phyloP scores from a whole-genome alignment of 2,797 vertebrate genomes.

The Rhodeus uyekii region DNA sequence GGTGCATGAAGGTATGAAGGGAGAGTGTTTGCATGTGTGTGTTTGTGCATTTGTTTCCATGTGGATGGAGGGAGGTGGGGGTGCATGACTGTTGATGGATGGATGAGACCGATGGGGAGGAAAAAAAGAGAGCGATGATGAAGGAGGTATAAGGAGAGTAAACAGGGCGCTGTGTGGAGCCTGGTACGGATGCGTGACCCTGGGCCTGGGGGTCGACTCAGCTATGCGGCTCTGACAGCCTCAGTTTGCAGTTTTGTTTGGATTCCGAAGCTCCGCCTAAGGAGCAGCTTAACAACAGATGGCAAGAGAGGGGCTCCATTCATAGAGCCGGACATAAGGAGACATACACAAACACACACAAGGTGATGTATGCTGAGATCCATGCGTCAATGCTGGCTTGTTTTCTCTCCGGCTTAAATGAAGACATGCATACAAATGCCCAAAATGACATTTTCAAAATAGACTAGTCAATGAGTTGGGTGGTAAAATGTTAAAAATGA shows the following conservation, averaged over 20 bases:
- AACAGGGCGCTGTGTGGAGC: slow-evolving; percentile 80
- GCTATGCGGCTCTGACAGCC: slow-evolving; percentile 89
- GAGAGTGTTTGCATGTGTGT: slow-evolving; percentile 35
- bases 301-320: slow-evolving; percentile 89
- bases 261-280: slow-evolving; percentile 87
- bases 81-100: slow-evolving; percentile 72
- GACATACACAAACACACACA: slow-evolving; percentile 47
- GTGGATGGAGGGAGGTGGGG: slow-evolving; percentile 76
- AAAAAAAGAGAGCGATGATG: slow-evolving; percentile 61
- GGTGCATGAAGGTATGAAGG: slow-evolving; percentile 16
- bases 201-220: slow-evolving; percentile 82
- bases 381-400: not conserved
- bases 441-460: not conserved
- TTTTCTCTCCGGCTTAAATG: slow-evolving; percentile 63
- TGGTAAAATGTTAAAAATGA: not conserved
- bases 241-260: slow-evolving; percentile 91
- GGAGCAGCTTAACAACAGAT: slow-evolving; percentile 95
- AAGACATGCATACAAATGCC: slow-evolving; percentile 43
- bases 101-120: slow-evolving; percentile 51
- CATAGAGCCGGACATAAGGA: slow-evolving; percentile 63
- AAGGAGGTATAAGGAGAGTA: slow-evolving; percentile 76
- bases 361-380: slow-evolving; percentile 29
- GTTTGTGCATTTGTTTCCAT: slow-evolving; percentile 51
- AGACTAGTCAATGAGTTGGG: not conserved
- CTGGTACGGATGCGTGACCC: slow-evolving; percentile 86